Evolutionary conservation across 2,888 invertebrate species (phyloP).

Genomic region (Ephialtes manifestator): DNA sequence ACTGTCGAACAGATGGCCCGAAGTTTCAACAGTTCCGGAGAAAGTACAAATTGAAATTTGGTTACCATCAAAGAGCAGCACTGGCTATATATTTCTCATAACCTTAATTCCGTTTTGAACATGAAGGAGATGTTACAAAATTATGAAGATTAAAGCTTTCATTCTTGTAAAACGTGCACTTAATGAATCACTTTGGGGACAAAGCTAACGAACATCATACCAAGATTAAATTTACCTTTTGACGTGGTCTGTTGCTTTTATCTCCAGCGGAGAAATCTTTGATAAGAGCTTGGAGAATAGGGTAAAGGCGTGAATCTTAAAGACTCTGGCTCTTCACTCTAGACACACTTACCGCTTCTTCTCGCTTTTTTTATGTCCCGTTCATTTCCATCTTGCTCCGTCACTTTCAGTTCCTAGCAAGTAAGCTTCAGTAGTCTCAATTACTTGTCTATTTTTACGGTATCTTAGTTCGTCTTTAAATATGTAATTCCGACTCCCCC

Average conservation of each 20-base stretch:
- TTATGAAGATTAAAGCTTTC: background rate
- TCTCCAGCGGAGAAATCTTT: slow-evolving; percentile 2
- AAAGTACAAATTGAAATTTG: background rate
- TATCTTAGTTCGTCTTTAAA: background rate
- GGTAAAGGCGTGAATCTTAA: slow-evolving; percentile 1
- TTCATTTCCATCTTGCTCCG: background rate
- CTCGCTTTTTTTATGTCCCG: background rate
- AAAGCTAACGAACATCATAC: background rate
- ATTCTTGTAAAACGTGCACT: background rate
- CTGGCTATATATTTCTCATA: background rate
- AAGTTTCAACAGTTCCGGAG: background rate
- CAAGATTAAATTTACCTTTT: slow-evolving; percentile 16
- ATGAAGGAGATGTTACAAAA: background rate
- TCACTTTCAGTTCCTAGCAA: background rate
- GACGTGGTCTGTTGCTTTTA: slow-evolving; percentile 1
- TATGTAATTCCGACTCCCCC: slow-evolving; percentile 47
- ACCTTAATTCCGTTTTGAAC: background rate
- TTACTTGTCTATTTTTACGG: slow-evolving; percentile 3
- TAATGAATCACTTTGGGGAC: background rate
- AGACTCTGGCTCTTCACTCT: background rate
- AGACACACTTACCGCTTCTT: slow-evolving; percentile 12
- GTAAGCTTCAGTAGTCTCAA: background rate
- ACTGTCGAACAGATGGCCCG: background rate
- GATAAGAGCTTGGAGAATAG: slow-evolving; percentile 10
- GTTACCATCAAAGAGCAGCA: background rate